A percentile compares a stretch with the other conserved stretches of the same genome.
Conservation (phyloP, 2,113 vertebrate genomes). For the Tinamus guttatus region DNA sequence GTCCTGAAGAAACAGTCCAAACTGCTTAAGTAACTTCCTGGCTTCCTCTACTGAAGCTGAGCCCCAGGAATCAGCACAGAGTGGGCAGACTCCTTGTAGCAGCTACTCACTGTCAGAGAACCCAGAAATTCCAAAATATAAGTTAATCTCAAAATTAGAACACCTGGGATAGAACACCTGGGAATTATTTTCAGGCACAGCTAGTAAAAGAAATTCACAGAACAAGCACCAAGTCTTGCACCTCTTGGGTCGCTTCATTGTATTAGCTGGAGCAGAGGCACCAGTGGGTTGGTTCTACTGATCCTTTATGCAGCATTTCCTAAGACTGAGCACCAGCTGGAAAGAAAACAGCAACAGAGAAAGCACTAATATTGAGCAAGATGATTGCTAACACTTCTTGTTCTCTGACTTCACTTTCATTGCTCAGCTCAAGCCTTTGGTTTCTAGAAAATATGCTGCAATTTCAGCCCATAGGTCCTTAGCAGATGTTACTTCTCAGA, state of each 20-base stretch:
- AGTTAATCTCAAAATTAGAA: background rate
- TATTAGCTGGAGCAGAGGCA: background rate
- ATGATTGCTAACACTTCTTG: background rate
- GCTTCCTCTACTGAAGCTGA: background rate
- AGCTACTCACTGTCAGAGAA: background rate
- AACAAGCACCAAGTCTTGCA: background rate
- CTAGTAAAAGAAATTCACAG: background rate
- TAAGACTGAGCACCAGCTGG: background rate
- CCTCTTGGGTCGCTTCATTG: background rate
- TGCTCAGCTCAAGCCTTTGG: slow-evolving; percentile 1
- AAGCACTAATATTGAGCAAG: background rate
- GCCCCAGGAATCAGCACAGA: background rate
- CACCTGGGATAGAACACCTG: background rate
- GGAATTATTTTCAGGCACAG: background rate
- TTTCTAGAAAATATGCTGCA: slow-evolving; percentile 41
- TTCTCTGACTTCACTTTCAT: background rate
- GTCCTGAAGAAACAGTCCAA: background rate
- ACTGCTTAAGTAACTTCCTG: background rate
- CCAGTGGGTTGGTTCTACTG: background rate
- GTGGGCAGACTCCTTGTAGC: background rate
- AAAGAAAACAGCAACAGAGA: background rate
- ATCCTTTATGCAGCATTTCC: background rate
- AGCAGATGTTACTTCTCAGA: slow-evolving; percentile 25
- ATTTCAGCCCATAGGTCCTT: background rate
- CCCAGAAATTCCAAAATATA: background rate